phyloP scores from a whole-genome alignment of 2,888 invertebrate genomes.

The Rosalia funebris region DNA sequence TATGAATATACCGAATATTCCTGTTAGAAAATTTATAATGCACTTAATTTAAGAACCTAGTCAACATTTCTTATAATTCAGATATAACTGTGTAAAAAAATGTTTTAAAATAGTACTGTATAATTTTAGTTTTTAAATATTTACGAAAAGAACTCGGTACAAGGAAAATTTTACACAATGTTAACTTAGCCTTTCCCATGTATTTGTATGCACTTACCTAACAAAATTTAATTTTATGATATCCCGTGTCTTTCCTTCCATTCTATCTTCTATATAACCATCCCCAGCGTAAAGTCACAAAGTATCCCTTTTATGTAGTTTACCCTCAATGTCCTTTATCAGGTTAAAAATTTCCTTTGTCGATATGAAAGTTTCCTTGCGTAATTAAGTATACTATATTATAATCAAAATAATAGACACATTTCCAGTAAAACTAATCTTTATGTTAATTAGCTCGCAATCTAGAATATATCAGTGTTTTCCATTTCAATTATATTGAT shows the following conservation, averaged over 20 bases:
- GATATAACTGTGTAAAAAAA: too few relatives aligned
- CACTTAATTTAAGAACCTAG: too few relatives aligned
- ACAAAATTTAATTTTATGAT: slow-evolving; percentile 10
- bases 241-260: slow-evolving; percentile 38
- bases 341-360: slow-evolving; percentile 19
- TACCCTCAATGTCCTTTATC: slow-evolving; percentile 10
- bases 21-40: too few relatives aligned
- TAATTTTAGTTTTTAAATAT: too few relatives aligned
- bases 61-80: too few relatives aligned
- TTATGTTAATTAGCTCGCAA: not conserved
- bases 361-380: slow-evolving; percentile 2
- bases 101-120: too few relatives aligned
- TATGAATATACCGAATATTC: too few relatives aligned
- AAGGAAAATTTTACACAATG: too few relatives aligned
- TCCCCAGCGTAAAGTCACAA: slow-evolving; percentile 25
- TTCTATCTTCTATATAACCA: slow-evolving; percentile 29
- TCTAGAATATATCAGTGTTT: too few relatives aligned
- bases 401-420: not conserved
- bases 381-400: not conserved
- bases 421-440: not conserved
- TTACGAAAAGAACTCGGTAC: too few relatives aligned
- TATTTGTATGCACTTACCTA: slow-evolving; percentile 6
- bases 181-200: too few relatives aligned
- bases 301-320: slow-evolving; percentile 21
- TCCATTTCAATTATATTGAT: slow-evolving; percentile 17